Conservation (phyloP, 35 echinoderm and acorn worm species). For the Acanthaster planci region DNA sequence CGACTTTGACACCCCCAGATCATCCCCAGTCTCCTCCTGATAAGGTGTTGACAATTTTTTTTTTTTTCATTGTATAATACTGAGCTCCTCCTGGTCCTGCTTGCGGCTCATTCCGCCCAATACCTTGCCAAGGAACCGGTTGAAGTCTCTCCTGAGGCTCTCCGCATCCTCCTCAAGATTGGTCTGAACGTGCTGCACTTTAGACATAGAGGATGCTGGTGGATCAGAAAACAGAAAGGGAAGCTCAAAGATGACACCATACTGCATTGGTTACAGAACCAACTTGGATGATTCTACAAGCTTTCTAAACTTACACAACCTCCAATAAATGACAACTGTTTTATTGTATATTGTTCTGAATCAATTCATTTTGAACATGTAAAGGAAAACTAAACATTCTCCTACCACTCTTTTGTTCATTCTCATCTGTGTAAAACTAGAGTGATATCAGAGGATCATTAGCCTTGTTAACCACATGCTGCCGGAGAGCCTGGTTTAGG, state of each 20-base stretch:
- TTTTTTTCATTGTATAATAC: constrained; percentile 68
- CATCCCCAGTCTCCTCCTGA: too few relatives aligned
- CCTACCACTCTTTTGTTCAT: too few relatives aligned
- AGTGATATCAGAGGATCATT: too few relatives aligned
- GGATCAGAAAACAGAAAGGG: too few relatives aligned
- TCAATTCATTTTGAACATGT: too few relatives aligned
- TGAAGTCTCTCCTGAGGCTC: constrained; percentile 68
- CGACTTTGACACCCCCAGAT: too few relatives aligned
- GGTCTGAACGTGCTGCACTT: constrained; percentile 65
- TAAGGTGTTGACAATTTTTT: too few relatives aligned
- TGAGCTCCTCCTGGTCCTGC: constrained; percentile 86
- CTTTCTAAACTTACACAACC: neutral
- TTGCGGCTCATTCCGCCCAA: constrained; percentile 64
- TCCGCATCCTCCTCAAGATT: constrained; percentile 85
- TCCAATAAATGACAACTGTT: neutral
- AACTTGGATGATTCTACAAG: neutral
- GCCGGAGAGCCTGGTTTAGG: too few relatives aligned
- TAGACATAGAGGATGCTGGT: constrained; percentile 53
- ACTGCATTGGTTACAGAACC: neutral
- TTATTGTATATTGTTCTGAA: too few relatives aligned
- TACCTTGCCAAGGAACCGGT: constrained; percentile 62
- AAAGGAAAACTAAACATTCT: too few relatives aligned
- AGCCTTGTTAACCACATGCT: too few relatives aligned
- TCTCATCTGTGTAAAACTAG: too few relatives aligned
- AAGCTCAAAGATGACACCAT: neutral